phyloP scores from a whole-genome alignment of 2,888 invertebrate genomes.

The Cartodere bifasciata region DNA sequence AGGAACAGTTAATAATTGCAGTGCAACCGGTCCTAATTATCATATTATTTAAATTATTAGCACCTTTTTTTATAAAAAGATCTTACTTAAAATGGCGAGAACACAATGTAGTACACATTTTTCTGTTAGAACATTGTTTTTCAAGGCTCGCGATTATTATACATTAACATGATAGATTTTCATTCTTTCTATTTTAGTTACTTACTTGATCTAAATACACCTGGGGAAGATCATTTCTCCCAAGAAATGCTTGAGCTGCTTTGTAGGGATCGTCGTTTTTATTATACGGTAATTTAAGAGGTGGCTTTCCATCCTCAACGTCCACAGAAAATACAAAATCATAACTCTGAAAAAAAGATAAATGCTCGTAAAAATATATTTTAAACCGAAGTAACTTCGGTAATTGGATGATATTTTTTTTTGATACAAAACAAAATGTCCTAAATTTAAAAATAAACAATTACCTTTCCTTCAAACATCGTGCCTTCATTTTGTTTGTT shows the following conservation, averaged over 20 bases:
- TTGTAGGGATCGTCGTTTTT: slow-evolving; percentile 82
- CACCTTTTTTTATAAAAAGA: too few species aligned
- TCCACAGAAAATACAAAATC: slow-evolving; percentile 96
- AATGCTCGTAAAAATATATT: slow-evolving; percentile 5
- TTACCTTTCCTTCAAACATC: slow-evolving; percentile 68
- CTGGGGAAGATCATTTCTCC: slow-evolving; percentile 71
- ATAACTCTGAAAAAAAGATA: slow-evolving; percentile 48
- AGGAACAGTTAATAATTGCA: too few species aligned
- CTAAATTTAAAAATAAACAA: slow-evolving; percentile 8
- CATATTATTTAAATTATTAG: too few species aligned
- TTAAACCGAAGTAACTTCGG: slow-evolving; percentile 2
- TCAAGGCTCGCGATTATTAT: too few species aligned
- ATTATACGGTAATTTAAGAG: slow-evolving; percentile 86
- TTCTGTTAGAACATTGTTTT: too few species aligned
- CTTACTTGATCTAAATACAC: slow-evolving; percentile 65
- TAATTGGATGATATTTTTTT: not conserved
- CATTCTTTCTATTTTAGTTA: not conserved
- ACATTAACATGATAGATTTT: not conserved
- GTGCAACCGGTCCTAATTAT: too few species aligned
- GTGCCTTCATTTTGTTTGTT: slow-evolving; percentile 51
- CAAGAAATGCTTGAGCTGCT: slow-evolving; percentile 82
- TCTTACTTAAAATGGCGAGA: too few species aligned
- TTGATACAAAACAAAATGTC: not conserved
- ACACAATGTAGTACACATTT: too few species aligned
- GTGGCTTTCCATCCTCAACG: slow-evolving; percentile 78